Conservation (phyloP, 2,113 vertebrate genomes). For the Catagonus wagneri region DNA sequence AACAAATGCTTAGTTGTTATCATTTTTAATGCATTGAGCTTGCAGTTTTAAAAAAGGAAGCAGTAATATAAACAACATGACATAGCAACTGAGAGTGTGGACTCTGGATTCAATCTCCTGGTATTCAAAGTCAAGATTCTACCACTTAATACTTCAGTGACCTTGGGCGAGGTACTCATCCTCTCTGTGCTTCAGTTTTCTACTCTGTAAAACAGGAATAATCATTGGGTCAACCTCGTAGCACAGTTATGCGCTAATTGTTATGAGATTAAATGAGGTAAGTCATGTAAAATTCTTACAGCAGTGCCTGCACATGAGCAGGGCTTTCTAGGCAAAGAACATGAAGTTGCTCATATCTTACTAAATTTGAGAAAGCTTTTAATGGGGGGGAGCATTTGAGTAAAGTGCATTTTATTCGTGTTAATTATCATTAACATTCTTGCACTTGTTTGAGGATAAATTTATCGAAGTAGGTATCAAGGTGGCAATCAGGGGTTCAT, state of each 20-base stretch:
- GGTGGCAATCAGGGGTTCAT: conserved; percentile 82
- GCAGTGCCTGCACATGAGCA: not conserved
- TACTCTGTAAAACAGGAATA: not conserved
- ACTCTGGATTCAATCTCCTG: not conserved
- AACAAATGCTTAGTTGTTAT: not conserved
- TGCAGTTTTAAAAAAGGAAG: not conserved
- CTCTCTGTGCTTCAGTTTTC: not conserved
- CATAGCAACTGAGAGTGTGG: not conserved
- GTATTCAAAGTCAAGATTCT: not conserved
- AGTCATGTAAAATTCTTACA: not conserved
- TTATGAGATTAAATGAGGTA: not conserved
- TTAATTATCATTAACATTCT: conserved; percentile 77
- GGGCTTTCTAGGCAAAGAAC: not conserved
- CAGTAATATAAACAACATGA: not conserved
- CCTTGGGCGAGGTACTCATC: not conserved
- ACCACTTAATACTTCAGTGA: not conserved
- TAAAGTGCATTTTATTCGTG: conserved; percentile 12
- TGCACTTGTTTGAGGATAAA: conserved; percentile 85
- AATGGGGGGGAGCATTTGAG: not conserved
- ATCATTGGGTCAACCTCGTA: not conserved
- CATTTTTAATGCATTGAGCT: not conserved
- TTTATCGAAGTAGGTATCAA: conserved; percentile 83
- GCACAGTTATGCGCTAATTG: not conserved
- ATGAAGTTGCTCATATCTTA: not conserved
- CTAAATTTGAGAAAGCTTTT: not conserved